Evolutionary conservation across 2,113 vertebrate genomes (phyloP).

Genomic region (Oncorhynchus mykiss): DNA sequence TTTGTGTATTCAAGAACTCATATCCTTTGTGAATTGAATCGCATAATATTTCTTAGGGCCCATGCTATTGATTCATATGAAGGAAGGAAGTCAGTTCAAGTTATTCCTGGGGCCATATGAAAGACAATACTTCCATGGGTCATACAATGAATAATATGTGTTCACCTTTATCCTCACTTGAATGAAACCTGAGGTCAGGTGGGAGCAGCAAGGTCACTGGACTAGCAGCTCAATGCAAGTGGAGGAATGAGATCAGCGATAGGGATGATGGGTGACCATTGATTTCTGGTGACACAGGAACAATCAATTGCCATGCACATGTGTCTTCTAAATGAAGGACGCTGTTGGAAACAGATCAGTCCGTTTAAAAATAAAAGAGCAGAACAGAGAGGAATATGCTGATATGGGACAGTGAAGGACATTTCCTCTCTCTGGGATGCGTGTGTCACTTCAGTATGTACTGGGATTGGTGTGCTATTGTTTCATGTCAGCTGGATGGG

Average conservation of each 20-base stretch:
- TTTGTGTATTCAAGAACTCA: constrained; percentile 34
- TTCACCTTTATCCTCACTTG: constrained; percentile 52
- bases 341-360: constrained; percentile 24
- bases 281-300: constrained; percentile 43
- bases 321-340: constrained; percentile 17
- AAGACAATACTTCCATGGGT: constrained; percentile 59
- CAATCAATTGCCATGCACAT: constrained; percentile 43
- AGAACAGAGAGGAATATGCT: constrained; percentile 26
- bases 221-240: constrained; percentile 24
- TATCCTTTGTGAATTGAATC: constrained; percentile 36
- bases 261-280: constrained; percentile 43
- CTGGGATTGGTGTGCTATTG: constrained; percentile 46
- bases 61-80: constrained; percentile 54
- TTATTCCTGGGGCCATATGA: constrained; percentile 59
- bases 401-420: constrained; percentile 27
- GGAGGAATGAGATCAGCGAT: constrained; percentile 47
- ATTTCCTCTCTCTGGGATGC: constrained; percentile 37
- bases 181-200: constrained; percentile 33
- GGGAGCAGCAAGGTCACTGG: constrained; percentile 3
- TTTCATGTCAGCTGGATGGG: constrained; percentile 39
- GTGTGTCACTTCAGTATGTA: constrained; percentile 9
- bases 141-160: constrained; percentile 42
- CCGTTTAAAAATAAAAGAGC: constrained; percentile 18
- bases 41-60: constrained; percentile 57
- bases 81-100: constrained; percentile 53